phyloP scores from a whole-genome alignment of 2,888 invertebrate species.

The Drosophila multiciliata region DNA sequence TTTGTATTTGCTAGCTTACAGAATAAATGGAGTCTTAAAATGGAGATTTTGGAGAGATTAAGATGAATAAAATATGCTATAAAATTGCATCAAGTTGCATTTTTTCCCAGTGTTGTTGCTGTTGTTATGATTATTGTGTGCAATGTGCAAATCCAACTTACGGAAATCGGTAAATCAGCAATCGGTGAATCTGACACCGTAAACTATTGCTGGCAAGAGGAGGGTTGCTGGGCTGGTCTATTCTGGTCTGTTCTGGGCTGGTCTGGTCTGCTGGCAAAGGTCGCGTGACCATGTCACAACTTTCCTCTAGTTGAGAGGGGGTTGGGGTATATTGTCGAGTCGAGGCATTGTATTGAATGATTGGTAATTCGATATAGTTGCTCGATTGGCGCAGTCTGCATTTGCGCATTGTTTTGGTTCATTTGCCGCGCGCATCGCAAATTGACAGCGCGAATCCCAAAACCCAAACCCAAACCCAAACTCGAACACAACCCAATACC shows the following conservation, averaged over 20 bases:
- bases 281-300: slow-evolving; percentile 72
- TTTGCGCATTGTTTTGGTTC: slow-evolving; percentile 68
- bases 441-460: slow-evolving; percentile 56
- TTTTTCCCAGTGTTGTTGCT: background rate
- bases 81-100: background rate
- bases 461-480: background rate
- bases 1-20: background rate
- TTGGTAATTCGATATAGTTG: slow-evolving; percentile 82
- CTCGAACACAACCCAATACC: background rate
- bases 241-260: background rate
- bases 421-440: slow-evolving; percentile 81
- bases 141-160: slow-evolving; percentile 45
- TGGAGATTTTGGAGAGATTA: background rate
- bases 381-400: slow-evolving; percentile 58
- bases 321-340: background rate
- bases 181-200: slow-evolving; percentile 60
- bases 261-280: slow-evolving; percentile 18
- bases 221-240: slow-evolving; percentile 3
- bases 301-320: slow-evolving; percentile 22
- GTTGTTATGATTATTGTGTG: background rate
- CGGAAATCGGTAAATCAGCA: slow-evolving; percentile 31
- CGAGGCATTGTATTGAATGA: slow-evolving; percentile 69
- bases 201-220: slow-evolving; percentile 41
- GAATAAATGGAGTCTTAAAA: background rate
- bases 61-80: background rate